Evolutionary conservation across 2,113 vertebrate species (phyloP).

Genomic region (Myiopsitta monachus): DNA sequence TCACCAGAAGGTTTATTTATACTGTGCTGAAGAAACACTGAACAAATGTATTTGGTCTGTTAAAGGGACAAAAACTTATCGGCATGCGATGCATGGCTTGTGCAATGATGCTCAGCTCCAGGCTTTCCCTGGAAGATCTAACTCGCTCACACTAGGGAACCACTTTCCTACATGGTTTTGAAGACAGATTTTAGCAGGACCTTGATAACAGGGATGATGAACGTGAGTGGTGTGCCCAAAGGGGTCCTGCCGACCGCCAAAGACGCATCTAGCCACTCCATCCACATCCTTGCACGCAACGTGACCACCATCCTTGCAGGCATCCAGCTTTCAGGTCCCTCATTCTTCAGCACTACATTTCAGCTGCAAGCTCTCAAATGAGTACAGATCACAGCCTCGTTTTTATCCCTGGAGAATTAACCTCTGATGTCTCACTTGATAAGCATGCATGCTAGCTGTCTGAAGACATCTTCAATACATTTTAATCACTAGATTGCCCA

Average conservation of each 20-base stretch:
- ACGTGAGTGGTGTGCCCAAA: no score
- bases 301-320: neutral
- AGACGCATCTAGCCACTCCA: neutral
- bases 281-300: neutral
- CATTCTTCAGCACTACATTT: neutral
- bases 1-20: neutral
- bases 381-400: neutral
- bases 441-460: neutral
- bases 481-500: neutral
- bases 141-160: neutral
- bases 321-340: neutral
- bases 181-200: neutral
- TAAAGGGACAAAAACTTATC: neutral
- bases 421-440: neutral
- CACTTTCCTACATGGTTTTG: neutral
- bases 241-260: neutral
- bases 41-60: neutral
- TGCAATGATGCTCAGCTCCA: neutral
- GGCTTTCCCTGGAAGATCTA: neutral
- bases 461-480: neutral
- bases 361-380: neutral
- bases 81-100: neutral
- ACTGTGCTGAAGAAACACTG: neutral
- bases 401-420: neutral
- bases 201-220: accelerated